phyloP scores from a whole-genome alignment of 1,140 invertebrate genomes.

The Hermatobates lingyangjiaoensis region DNA sequence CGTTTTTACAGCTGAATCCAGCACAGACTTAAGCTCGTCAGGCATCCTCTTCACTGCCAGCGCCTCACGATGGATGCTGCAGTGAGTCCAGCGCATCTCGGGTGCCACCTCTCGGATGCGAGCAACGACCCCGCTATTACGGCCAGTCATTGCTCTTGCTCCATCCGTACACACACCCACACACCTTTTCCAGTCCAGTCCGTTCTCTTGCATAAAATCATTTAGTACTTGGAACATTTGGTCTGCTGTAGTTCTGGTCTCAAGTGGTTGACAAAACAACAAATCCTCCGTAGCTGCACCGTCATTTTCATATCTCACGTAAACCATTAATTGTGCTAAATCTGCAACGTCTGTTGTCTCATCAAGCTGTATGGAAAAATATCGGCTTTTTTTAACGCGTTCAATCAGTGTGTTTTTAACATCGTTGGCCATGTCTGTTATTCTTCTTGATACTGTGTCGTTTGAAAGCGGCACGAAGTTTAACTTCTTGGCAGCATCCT shows the following conservation, averaged over 20 bases:
- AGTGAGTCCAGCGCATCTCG: not conserved
- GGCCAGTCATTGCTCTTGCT: not conserved
- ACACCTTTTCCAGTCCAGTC: not conserved
- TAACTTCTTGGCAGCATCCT: too few relatives aligned
- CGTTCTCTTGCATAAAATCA: not conserved
- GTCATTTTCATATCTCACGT: not conserved
- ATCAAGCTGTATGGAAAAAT: not conserved
- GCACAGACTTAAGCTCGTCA: not conserved
- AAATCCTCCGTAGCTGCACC: not conserved
- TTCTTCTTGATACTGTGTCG: not conserved
- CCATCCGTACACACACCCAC: not conserved
- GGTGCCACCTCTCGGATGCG: not conserved
- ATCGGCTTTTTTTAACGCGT: not conserved
- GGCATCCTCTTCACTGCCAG: not conserved
- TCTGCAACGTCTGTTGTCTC: not conserved
- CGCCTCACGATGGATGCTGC: not conserved
- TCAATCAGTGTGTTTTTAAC: not conserved
- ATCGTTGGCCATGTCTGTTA: not conserved
- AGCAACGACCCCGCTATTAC: not conserved
- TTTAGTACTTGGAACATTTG: not conserved
- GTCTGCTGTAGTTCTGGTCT: not conserved
- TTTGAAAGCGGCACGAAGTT: not conserved
- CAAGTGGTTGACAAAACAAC: not conserved
- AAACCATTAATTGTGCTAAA: not conserved
- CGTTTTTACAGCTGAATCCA: not conserved